A percentile compares a stretch with the other conserved stretches of the same genome.
phyloP scores from a whole-genome alignment of 2,113 vertebrate species.

The Scopus umbretta region DNA sequence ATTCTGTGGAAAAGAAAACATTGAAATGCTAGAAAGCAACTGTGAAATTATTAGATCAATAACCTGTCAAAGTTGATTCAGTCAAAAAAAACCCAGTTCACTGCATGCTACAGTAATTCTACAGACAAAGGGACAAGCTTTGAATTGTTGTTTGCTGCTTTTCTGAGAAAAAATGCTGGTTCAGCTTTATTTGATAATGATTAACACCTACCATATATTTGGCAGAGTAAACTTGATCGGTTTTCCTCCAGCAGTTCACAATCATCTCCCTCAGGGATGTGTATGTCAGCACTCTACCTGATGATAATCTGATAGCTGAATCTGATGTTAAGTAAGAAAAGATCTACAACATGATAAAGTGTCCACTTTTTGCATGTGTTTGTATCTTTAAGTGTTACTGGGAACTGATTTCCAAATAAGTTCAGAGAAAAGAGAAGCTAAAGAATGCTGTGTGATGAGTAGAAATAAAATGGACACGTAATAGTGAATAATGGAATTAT shows the following conservation, averaged over 20 bases:
- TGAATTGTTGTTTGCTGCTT: neutral
- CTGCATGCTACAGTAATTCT: neutral
- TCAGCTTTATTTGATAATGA: conserved; percentile 1
- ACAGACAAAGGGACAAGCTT: neutral
- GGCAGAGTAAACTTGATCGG: neutral
- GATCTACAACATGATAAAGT: neutral
- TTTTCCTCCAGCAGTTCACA: neutral
- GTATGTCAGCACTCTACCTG: conserved; percentile 19
- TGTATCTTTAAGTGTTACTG: neutral
- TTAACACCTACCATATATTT: conserved; percentile 29
- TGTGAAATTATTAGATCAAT: neutral
- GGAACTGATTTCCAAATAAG: neutral
- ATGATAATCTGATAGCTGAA: neutral
- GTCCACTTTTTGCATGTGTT: neutral
- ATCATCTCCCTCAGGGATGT: neutral
- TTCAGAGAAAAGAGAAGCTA: neutral
- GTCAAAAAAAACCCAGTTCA: neutral
- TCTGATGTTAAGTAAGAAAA: neutral
- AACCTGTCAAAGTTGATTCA: neutral
- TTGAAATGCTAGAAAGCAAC: neutral
- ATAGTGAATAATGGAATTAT: neutral
- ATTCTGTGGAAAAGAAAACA: neutral
- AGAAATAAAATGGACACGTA: neutral
- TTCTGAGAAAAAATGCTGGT: neutral
- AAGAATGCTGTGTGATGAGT: neutral